Base-by-base conservation (phyloP, 2,797 vertebrate species). In the Carduelis carduelis region DNA sequence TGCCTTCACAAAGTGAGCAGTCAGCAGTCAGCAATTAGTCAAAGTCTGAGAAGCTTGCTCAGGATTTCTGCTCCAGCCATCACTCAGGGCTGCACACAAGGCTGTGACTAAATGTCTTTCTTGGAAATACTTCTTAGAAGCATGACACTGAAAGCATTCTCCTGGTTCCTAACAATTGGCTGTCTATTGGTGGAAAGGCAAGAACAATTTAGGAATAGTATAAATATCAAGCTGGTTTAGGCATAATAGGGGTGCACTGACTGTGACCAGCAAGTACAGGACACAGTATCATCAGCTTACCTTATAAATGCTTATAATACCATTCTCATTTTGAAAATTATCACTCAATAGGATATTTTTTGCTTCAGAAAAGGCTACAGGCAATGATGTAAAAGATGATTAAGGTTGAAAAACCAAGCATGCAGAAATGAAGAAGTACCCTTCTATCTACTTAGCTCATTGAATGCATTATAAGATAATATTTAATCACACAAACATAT, bases 41-140 rank as follows among this genome's bases (percentile, higher is more conserved):
- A 88, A 97, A 88, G 90, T 93, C 93, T 96, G 93, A 94, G 88
- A 74, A 87, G 91, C 83, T 84, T 92, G 95, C 90, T 97, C 80
- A 63, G 91, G 77, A 61, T 91, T 90, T 86, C 82, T 77, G 79
- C 79, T 93, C 43, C 77, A 95, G 22, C 82, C 37, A 14, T 80
- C 89, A 89, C 89, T 96, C 12, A 18, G 90, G 90, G 86, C 87
- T 87, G 72, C 79, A 84, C 74, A 37, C 79, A 87, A 56, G 81
- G 37, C 89, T 96, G 66, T 94, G 92, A 95, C 91, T 96, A 95
- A 96, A 95, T 66, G 43, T 79, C 78, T 93, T 90, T 95, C 95
- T 96, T 95, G 75, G 92, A 96, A 96, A 74, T 75, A 66, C 55
- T 93, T 94, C 90, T 91, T 90, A 75, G 85, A 93, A 90, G 69